Evolutionary conservation across 2,797 vertebrate genomes (phyloP).

Genomic region (Onychomys arenicola): DNA sequence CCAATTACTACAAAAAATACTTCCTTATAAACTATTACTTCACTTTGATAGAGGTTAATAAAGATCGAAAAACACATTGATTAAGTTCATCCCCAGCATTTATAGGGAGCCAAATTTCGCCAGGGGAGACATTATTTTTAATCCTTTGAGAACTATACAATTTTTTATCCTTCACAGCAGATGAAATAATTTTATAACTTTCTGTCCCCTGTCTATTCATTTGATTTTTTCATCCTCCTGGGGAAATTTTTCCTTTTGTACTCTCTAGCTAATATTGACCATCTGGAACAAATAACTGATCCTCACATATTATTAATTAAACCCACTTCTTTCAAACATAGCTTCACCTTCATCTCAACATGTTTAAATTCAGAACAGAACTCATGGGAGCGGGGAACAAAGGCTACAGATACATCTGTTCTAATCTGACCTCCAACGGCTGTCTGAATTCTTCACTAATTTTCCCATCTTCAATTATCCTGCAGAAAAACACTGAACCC

Average conservation of each 20-base stretch:
- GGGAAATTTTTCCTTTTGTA: not conserved
- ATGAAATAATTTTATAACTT: conserved; percentile 61
- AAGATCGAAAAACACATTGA: not conserved
- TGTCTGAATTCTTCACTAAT: not conserved
- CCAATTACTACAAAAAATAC: not conserved
- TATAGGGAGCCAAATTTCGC: conserved; percentile 11
- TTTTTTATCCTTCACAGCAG: conserved; percentile 65
- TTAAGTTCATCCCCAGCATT: conserved; percentile 15
- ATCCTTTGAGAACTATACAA: conserved; percentile 26
- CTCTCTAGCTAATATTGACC: conserved; percentile 24
- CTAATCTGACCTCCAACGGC: not conserved
- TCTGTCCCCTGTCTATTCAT: conserved; percentile 54
- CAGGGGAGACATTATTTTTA: not conserved
- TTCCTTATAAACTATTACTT: not conserved
- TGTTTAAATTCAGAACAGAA: not conserved
- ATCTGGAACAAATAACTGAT: conserved; percentile 48
- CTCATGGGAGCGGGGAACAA: not conserved
- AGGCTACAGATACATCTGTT: not conserved
- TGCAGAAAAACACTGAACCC: not conserved
- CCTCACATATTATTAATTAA: conserved; percentile 10
- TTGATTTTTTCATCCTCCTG: conserved; percentile 63
- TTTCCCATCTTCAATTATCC: not conserved
- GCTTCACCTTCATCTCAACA: not conserved
- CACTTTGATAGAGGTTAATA: conserved; percentile 32
- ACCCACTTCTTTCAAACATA: conserved; percentile 37